These are phyloP conservation scores for Cheilosia vulpina DNA, from an alignment of 2,888 invertebrate genomes.

Conservation along the genomic window DNA sequence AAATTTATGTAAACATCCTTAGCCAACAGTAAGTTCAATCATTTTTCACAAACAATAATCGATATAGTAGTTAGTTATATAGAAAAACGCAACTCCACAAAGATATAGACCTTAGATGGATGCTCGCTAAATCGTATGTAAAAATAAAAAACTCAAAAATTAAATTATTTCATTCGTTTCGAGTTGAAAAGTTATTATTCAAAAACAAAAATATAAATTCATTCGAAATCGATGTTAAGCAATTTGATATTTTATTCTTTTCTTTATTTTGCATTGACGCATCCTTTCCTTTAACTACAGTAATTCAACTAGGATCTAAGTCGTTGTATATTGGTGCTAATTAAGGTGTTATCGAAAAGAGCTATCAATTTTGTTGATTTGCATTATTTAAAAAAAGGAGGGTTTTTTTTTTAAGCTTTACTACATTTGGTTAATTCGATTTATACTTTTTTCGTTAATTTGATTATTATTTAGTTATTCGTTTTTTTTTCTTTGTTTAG, in stretches of 20 bases:
- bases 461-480: slow-evolving; percentile 38
- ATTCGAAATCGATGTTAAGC: slow-evolving; percentile 65
- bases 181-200: slow-evolving; percentile 33
- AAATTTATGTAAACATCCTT: slow-evolving; percentile 10
- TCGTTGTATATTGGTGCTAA: slow-evolving; percentile 72
- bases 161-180: slow-evolving; percentile 48
- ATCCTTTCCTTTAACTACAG: slow-evolving; percentile 34
- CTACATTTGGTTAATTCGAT: slow-evolving; percentile 68
- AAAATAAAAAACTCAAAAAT: slow-evolving; percentile 20
- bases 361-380: slow-evolving; percentile 33
- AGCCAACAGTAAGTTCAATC: slow-evolving; percentile 12
- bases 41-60: slow-evolving; percentile 3
- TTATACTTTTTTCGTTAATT: slow-evolving; percentile 54
- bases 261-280: slow-evolving; percentile 22
- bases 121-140: slow-evolving; percentile 50
- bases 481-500: slow-evolving; percentile 38
- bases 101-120: slow-evolving; percentile 19
- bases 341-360: slow-evolving; percentile 59
- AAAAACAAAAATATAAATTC: slow-evolving; percentile 42
- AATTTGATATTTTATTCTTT: slow-evolving; percentile 16
- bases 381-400: slow-evolving; percentile 14
- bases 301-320: slow-evolving; percentile 48
- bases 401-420: slow-evolving; percentile 36
- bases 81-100: slow-evolving; percentile 27
- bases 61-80: slow-evolving; percentile 6